phyloP scores from a whole-genome alignment of 2,113 vertebrate genomes.

The Scalopus aquaticus region DNA sequence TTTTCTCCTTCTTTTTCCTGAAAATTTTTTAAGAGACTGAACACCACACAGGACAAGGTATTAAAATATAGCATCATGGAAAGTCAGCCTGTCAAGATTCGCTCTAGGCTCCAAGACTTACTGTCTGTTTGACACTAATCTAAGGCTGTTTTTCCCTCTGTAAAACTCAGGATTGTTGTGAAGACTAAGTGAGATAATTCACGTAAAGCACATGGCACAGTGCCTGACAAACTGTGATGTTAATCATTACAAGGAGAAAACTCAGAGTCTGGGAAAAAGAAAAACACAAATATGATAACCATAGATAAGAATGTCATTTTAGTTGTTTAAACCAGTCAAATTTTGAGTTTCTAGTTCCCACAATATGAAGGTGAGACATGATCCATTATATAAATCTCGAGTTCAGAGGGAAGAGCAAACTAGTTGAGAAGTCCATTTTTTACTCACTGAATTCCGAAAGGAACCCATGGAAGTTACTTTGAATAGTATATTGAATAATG shows the following conservation, averaged over 20 bases:
- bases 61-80: neutral
- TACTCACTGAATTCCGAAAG: slow-evolving; percentile 1
- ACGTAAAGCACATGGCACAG: neutral
- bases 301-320: neutral
- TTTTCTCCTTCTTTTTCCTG: neutral
- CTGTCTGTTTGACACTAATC: neutral
- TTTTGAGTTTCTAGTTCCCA: slow-evolving; percentile 16
- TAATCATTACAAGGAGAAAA: slow-evolving; percentile 50
- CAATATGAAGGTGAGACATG: neutral
- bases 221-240: neutral
- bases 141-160: neutral
- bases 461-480: neutral
- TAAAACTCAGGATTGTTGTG: neutral
- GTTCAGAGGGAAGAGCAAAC: neutral
- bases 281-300: neutral
- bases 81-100: neutral
- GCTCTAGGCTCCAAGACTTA: neutral
- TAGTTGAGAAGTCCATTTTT: slow-evolving; percentile 7
- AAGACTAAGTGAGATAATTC: slow-evolving; percentile 38
- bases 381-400: neutral
- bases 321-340: neutral
- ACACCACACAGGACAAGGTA: neutral
- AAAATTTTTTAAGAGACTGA: slow-evolving; percentile 46
- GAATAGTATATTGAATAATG: neutral
- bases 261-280: neutral